These are phyloP conservation scores for Leucoma salicis DNA, from an alignment of 2,888 invertebrate species.

Conservation along the genomic window DNA sequence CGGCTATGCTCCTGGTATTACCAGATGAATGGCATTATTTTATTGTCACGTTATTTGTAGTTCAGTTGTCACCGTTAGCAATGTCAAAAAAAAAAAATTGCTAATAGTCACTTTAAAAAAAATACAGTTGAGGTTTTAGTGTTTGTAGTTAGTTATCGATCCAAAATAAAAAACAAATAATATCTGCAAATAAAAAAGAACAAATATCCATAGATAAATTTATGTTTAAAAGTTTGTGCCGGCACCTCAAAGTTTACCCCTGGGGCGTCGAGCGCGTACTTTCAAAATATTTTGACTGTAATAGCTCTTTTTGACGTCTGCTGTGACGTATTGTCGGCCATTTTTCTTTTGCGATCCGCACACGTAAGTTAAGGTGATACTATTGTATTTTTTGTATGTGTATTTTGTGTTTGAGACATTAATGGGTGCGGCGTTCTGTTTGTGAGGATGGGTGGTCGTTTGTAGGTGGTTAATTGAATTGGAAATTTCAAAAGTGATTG, in stretches of 20 bases:
- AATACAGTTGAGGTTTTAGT: too few species aligned
- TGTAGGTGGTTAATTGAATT: slow-evolving; percentile 9
- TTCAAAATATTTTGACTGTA: slow-evolving; percentile 81
- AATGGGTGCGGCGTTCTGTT: slow-evolving; percentile 23
- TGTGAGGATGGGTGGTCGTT: slow-evolving; percentile 21
- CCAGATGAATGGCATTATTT: too few species aligned
- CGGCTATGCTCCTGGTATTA: too few species aligned
- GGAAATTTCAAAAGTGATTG: neutral
- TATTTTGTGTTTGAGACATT: slow-evolving; percentile 12
- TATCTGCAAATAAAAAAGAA: slow-evolving; percentile 30
- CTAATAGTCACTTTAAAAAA: too few species aligned
- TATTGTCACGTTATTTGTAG: too few species aligned
- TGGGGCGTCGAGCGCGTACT: slow-evolving; percentile 65
- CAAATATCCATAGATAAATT: slow-evolving; percentile 15
- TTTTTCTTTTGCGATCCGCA: slow-evolving; percentile 43
- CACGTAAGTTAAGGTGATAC: slow-evolving; percentile 24
- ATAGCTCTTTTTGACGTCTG: slow-evolving; percentile 63
- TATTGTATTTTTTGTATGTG: slow-evolving; percentile 23
- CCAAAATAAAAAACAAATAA: too few species aligned
- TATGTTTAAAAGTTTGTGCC: slow-evolving; percentile 33
- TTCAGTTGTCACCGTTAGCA: too few species aligned
- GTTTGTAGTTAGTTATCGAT: too few species aligned
- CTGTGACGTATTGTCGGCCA: slow-evolving; percentile 60
- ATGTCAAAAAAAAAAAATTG: too few species aligned
- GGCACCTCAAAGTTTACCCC: slow-evolving; percentile 59